Conservation (phyloP, 1,140 invertebrate genomes). For the Drosophila kepulauana region DNA sequence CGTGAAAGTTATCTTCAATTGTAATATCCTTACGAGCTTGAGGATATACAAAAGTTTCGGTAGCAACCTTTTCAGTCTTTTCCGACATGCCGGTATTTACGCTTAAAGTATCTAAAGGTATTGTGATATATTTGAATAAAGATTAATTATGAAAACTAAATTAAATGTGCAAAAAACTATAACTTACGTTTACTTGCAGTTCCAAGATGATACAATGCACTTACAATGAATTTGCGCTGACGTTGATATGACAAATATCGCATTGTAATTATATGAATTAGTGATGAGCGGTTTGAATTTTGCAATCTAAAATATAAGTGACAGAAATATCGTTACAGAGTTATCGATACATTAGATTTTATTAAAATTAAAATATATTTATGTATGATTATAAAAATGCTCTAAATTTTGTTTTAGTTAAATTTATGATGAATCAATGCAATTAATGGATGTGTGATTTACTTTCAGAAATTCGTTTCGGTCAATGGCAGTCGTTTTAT, state of each 20-base stretch:
- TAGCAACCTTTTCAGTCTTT: not conserved
- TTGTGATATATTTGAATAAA: not conserved
- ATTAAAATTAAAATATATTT: no score
- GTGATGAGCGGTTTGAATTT: slow-evolving; percentile 17
- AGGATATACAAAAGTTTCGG: slow-evolving; percentile 88
- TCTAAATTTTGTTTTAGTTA: no score
- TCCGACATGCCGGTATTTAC: slow-evolving; percentile 18
- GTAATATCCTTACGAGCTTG: slow-evolving; percentile 91
- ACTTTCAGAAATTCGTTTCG: no score
- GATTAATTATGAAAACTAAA: no score
- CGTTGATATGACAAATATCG: slow-evolving; percentile 44
- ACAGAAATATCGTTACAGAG: not conserved
- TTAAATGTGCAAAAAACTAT: no score
- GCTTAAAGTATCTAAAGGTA: slow-evolving; percentile 13
- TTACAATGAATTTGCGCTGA: slow-evolving; percentile 36
- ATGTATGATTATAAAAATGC: no score
- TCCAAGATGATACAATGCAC: slow-evolving; percentile 27
- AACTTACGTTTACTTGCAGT: slow-evolving; percentile 26
- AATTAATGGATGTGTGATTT: no score
- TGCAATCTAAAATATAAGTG: not conserved
- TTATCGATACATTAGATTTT: slow-evolving; percentile 17
- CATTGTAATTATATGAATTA: slow-evolving; percentile 38
- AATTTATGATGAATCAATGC: no score
- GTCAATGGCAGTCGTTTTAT: no score
- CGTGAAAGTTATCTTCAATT: slow-evolving; percentile 93